These are phyloP conservation scores for Xenopus laevis DNA, from an alignment of 2,113 vertebrate genomes.

Conservation along the genomic window DNA sequence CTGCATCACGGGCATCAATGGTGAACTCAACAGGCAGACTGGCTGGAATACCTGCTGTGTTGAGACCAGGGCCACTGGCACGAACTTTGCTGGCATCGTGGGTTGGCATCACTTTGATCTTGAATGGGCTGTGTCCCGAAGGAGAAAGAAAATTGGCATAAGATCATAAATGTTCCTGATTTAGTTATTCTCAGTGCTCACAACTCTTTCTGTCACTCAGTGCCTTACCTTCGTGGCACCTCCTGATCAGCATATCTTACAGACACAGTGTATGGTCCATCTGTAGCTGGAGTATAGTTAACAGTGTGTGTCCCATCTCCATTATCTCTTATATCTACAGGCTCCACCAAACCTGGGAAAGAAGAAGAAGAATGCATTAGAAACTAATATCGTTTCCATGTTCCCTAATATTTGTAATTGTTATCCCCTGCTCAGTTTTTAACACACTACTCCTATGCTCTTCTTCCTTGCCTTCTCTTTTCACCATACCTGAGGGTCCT, in stretches of 20 bases:
- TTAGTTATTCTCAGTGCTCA: neutral
- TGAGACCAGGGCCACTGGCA: constrained; percentile 86
- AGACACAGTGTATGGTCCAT: constrained; percentile 82
- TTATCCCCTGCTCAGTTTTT: neutral
- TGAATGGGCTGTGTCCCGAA: constrained; percentile 80
- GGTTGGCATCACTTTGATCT: constrained; percentile 82
- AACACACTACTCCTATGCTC: too few species aligned
- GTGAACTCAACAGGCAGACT: constrained; percentile 91
- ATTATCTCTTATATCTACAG: constrained; percentile 75
- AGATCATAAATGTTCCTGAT: fast-evolving
- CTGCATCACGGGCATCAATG: constrained; percentile 85
- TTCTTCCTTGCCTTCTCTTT: too few species aligned
- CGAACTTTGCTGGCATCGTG: constrained; percentile 92
- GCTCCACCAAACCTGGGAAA: constrained; percentile 72
- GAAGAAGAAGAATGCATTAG: too few species aligned
- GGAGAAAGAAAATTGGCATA: fast-evolving
- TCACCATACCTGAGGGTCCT: constrained; percentile 75
- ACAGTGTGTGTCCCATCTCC: constrained; percentile 83
- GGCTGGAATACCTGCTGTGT: constrained; percentile 77
- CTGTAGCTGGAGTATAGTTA: constrained; percentile 78
- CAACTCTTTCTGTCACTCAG: too few species aligned
- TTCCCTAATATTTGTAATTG: too few species aligned
- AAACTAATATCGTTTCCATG: neutral
- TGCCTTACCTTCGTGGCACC: constrained; percentile 83
- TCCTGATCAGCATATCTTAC: constrained; percentile 90